A percentile compares a stretch with the other conserved stretches of the same genome.
Conservation (phyloP, 2,888 invertebrate species). For the Himalopsyche kuldschensis region DNA sequence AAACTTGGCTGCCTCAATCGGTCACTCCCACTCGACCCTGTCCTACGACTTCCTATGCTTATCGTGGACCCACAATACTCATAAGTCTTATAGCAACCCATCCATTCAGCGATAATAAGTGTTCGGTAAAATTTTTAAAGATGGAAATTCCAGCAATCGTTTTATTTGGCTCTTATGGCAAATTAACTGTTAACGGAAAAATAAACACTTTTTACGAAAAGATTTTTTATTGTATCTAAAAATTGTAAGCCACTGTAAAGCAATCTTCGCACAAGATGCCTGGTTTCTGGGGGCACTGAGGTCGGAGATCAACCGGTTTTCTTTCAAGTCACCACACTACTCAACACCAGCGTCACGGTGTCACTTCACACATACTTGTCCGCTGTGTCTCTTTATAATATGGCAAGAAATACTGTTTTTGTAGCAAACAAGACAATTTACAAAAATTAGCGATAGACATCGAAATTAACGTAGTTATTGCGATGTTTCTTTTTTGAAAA, state of each 20-base stretch:
- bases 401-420: not conserved
- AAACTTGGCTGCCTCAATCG: too few relatives aligned
- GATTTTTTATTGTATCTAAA: too few relatives aligned
- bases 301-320: slow-evolving; percentile 18
- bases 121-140: too few relatives aligned
- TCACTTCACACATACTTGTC: not conserved
- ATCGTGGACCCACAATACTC: too few relatives aligned
- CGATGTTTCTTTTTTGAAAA: not conserved
- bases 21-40: too few relatives aligned
- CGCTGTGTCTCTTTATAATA: not conserved
- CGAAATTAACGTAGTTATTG: not conserved
- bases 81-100: too few relatives aligned
- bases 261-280: not conserved
- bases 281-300: not conserved
- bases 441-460: not conserved
- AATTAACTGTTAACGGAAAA: too few relatives aligned
- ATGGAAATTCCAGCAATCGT: too few relatives aligned
- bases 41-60: too few relatives aligned
- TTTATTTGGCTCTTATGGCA: too few relatives aligned
- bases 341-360: not conserved
- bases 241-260: not conserved
- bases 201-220: too few relatives aligned
- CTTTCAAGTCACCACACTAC: not conserved
- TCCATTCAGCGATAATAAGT: too few relatives aligned
- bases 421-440: not conserved